phyloP scores from a whole-genome alignment of 2,888 invertebrate species.

The Ashinkailepas kermadecensis region DNA sequence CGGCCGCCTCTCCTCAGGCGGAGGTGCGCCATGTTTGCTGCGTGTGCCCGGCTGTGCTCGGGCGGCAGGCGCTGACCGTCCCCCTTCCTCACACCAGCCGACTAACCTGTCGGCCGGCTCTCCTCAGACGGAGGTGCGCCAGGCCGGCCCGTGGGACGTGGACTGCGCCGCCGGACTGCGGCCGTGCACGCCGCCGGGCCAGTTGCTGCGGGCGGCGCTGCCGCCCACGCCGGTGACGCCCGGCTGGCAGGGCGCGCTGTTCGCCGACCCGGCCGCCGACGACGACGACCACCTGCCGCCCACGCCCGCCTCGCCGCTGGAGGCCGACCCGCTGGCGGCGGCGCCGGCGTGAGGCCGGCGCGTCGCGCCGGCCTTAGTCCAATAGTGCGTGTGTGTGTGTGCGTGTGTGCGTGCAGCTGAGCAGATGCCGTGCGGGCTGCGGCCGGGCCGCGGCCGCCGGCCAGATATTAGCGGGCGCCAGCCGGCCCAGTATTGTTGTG shows the following conservation, averaged over 20 bases:
- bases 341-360: neutral
- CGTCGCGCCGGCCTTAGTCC: neutral
- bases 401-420: too few relatives aligned
- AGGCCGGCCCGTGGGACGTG: neutral
- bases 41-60: too few relatives aligned
- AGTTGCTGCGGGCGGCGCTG: neutral
- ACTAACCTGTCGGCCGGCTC: too few relatives aligned
- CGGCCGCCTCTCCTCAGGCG: too few relatives aligned
- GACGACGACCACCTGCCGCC: conserved; percentile 10
- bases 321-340: neutral
- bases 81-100: too few relatives aligned
- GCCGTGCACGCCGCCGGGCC: neutral
- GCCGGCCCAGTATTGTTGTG: neutral
- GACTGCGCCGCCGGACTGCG: neutral
- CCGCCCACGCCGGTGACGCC: conserved; percentile 18
- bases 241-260: conserved; percentile 18
- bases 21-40: too few relatives aligned
- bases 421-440: too few relatives aligned
- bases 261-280: too few relatives aligned
- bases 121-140: neutral
- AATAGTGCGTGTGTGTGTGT: conserved; percentile 6
- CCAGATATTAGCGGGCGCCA: conserved; percentile 4
- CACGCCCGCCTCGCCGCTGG: conserved; percentile 13
- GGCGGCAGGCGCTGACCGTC: too few relatives aligned
- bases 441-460: too few relatives aligned